Evolutionary conservation across 2,797 vertebrate species (phyloP).

Genomic region (Naso thynnoides): DNA sequence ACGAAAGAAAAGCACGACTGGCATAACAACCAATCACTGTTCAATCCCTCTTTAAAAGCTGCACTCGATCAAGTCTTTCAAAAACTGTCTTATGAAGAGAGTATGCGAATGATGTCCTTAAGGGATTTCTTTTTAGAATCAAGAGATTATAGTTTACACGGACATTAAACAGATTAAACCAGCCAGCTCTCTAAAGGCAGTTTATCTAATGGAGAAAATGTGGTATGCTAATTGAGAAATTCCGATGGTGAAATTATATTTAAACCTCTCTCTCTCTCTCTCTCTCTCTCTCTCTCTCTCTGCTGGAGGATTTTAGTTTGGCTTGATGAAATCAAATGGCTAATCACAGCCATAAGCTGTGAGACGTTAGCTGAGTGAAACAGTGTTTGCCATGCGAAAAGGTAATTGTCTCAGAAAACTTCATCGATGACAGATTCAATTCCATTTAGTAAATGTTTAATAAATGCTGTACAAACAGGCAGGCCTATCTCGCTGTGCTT

Average conservation of each 20-base stretch:
- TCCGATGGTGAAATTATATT: conserved; percentile 85
- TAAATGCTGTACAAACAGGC: conserved; percentile 95
- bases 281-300: conserved; percentile 38
- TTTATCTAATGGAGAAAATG: conserved; percentile 88
- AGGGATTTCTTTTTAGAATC: conserved; percentile 87
- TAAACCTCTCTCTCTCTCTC: conserved; percentile 57
- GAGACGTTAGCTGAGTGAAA: conserved; percentile 87
- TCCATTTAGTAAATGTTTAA: conserved; percentile 96
- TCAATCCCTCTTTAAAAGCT: conserved; percentile 79
- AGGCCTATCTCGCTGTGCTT: conserved; percentile 88
- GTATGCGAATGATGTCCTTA: conserved; percentile 84
- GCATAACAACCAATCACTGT: conserved; percentile 68
- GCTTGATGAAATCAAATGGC: conserved; percentile 84
- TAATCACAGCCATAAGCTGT: conserved; percentile 83
- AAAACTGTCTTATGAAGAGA: conserved; percentile 80
- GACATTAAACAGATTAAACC: conserved; percentile 88
- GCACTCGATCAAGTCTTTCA: conserved; percentile 81
- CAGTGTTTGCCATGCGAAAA: conserved; percentile 94
- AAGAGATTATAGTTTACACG: conserved; percentile 87
- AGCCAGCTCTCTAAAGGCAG: conserved; percentile 86
- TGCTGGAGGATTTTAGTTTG: conserved; percentile 77
- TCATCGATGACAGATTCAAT: conserved; percentile 97
- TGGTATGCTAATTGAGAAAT: conserved; percentile 87
- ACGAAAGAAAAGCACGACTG: conserved; percentile 66
- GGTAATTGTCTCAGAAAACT: conserved; percentile 92